These are phyloP conservation scores for Channa maculata DNA, from an alignment of 2,113 vertebrate genomes.

Conservation along the genomic window DNA sequence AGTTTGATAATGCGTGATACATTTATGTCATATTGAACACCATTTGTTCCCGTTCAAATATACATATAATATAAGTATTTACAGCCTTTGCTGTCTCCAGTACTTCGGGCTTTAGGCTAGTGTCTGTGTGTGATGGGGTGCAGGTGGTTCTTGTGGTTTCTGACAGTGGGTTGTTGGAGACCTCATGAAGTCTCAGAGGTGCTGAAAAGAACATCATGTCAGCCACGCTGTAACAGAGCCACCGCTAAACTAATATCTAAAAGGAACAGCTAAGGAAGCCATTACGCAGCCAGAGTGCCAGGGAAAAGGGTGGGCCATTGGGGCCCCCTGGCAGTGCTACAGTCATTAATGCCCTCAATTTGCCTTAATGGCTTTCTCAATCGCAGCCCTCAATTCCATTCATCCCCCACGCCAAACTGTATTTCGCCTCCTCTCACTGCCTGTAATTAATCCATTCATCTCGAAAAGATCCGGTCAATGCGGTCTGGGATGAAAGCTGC, in stretches of 20 bases:
- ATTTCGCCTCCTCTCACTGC: slow-evolving; percentile 75
- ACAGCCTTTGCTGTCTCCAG: not conserved
- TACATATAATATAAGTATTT: slow-evolving; percentile 1
- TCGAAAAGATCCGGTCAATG: slow-evolving; percentile 82
- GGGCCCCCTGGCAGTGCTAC: slow-evolving; percentile 76
- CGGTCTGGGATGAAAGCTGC: slow-evolving; percentile 67
- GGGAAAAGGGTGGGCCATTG: slow-evolving; percentile 62
- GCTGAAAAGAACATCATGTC: slow-evolving; percentile 53
- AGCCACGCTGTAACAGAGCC: slow-evolving; percentile 32
- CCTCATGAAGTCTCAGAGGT: slow-evolving; percentile 46
- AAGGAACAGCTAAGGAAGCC: slow-evolving; percentile 63
- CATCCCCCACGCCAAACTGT: slow-evolving; percentile 69
- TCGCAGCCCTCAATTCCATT: slow-evolving; percentile 71
- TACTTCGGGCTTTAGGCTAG: not conserved
- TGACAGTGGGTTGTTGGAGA: slow-evolving; percentile 40
- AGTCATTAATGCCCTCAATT: slow-evolving; percentile 87
- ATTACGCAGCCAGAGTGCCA: slow-evolving; percentile 68
- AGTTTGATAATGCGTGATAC: not conserved
- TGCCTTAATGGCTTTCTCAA: slow-evolving; percentile 83
- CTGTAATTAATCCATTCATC: slow-evolving; percentile 88
- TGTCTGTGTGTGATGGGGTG: not conserved
- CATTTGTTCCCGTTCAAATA: not conserved
- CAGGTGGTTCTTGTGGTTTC: slow-evolving; percentile 48
- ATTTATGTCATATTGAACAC: not conserved
- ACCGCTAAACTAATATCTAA: slow-evolving; percentile 42